phyloP scores from a whole-genome alignment of 1,140 invertebrate species.

The Caenorhabditis latens region DNA sequence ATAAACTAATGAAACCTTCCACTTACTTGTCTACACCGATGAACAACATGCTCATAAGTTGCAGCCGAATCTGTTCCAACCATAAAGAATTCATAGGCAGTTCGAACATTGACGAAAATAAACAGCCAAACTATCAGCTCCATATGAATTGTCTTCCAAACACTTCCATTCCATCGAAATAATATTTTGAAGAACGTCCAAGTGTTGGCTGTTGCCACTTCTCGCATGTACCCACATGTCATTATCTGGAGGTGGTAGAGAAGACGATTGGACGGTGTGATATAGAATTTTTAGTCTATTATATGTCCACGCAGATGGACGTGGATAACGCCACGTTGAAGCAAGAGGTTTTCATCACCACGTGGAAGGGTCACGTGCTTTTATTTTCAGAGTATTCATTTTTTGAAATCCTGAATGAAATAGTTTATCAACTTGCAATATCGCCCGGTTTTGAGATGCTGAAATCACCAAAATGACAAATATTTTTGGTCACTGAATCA shows the following conservation, averaged over 20 bases:
- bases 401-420: no score
- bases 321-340: no score
- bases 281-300: no score
- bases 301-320: no score
- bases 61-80: not conserved
- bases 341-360: no score
- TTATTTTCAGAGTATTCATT: no score
- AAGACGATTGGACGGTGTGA: no score
- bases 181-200: conserved; percentile 62
- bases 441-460: no score
- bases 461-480: no score
- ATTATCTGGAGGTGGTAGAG: conserved; percentile 2
- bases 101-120: conserved; percentile 5
- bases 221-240: conserved; percentile 64
- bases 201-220: conserved; percentile 61
- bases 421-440: no score
- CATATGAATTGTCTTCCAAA: conserved; percentile 64
- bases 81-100: conserved; percentile 10
- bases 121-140: conserved; percentile 57
- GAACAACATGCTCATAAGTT: conserved; percentile 44
- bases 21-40: conserved; percentile 23
- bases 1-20: not conserved
- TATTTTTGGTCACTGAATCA: no score
- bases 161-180: conserved; percentile 65
- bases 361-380: no score